These are phyloP conservation scores for Lomographa bimaculata DNA, from an alignment of 2,888 invertebrate genomes.

Conservation along the genomic window DNA sequence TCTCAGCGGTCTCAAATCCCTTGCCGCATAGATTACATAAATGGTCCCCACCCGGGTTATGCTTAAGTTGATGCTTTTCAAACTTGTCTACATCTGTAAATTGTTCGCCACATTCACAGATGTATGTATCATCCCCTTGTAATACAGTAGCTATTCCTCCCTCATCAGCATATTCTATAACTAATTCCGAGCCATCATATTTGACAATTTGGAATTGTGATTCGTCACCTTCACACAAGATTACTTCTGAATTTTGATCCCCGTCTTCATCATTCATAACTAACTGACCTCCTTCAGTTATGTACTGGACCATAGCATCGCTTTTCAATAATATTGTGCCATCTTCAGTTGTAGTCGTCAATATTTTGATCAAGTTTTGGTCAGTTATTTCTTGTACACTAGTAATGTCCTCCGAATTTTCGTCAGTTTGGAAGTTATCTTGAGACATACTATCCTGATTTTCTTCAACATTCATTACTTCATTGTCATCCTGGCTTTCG, in stretches of 20 bases:
- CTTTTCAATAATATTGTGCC: conserved; percentile 65
- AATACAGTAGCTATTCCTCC: conserved; percentile 66
- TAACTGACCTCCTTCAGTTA: conserved; percentile 53
- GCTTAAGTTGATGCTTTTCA: conserved; percentile 69
- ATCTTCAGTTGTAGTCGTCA: conserved; percentile 56
- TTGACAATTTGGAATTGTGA: conserved; percentile 73
- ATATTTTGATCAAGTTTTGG: conserved; percentile 66
- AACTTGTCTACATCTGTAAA: conserved; percentile 68
- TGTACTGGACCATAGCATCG: conserved; percentile 50
- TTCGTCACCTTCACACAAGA: conserved; percentile 74
- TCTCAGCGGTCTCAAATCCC: conserved; percentile 73
- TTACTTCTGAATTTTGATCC: conserved; percentile 65
- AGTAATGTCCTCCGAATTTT: conserved; percentile 7
- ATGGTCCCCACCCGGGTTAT: conserved; percentile 65
- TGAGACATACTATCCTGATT: conserved; percentile 46
- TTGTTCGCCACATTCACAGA: conserved; percentile 75
- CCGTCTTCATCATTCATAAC: conserved; percentile 52
- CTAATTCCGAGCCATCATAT: conserved; percentile 71
- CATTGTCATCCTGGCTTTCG: conserved; percentile 55
- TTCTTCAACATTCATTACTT: conserved; percentile 52
- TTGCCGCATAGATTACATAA: conserved; percentile 73
- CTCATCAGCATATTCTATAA: conserved; percentile 76
- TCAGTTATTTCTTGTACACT: conserved; percentile 36
- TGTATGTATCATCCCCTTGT: conserved; percentile 67
- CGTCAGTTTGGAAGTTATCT: conserved; percentile 35